Base-by-base conservation (phyloP, 2,888 invertebrate species). In the Operophtera brumata region DNA sequence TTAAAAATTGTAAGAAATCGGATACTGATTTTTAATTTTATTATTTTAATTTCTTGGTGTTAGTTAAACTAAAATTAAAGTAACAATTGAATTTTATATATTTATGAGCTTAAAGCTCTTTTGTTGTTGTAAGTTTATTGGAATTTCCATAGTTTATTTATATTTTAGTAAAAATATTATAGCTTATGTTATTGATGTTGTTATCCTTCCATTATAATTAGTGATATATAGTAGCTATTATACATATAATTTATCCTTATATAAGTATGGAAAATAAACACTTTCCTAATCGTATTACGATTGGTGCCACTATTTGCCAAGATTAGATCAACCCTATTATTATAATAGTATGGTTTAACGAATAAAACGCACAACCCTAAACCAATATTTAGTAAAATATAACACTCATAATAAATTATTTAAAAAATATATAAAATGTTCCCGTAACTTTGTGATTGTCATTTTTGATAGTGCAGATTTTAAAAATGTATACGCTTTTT, bases 311-410 rank as follows among this genome's bases (percentile, higher is more conserved):
- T 32, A 35, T 47, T 52, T 57, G 48, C 52, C 48, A 57, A 57
- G 14, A 34, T 10, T 44, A 40, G 6, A 11, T 36, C 30, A 37
- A 39, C 26, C 36, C 11, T 37, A 40, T 35, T 48, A 43, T 39
- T 13, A 25, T 39, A 30, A 6, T 45, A 45, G 20, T 44, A 9
- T 1, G 47, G 46, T 34, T 66, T 66, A 69, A 68, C 67, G 68
- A 78, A 75, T 73, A 64, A 67, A 72, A 80, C 84, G 84, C 83
- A 84, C 83, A 84, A 84, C 80, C 79, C 69, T 67, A 54, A 67
- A 65, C 73, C 73, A 75, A 62, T 73, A 56, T 70, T 69, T 74
- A 69, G 67, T 57, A 56, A 69, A 60, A 63, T 59, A 59, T 55
- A 61, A 61, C 37, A 48, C 47, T 11, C 51, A 42, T 3, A 13